Conservation (phyloP, 2,888 invertebrate genomes). For the Sphinx pinastri region DNA sequence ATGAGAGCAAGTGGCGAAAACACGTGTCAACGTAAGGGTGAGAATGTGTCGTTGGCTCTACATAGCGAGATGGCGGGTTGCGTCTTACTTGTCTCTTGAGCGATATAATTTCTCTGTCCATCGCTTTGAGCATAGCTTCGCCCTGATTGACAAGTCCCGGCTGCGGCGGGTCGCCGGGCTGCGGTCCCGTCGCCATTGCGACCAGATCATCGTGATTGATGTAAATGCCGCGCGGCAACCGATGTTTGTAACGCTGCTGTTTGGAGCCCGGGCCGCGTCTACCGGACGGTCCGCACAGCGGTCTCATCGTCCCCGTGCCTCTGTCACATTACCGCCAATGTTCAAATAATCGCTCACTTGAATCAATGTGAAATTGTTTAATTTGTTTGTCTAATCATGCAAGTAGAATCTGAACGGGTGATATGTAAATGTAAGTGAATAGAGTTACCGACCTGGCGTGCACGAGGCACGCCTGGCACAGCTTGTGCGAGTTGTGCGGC, state of each 20-base stretch:
- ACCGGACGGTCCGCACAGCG: slow-evolving; percentile 89
- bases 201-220: slow-evolving; percentile 98
- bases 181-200: slow-evolving; percentile 92
- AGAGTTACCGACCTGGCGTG: slow-evolving; percentile 83
- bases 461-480: slow-evolving; percentile 84
- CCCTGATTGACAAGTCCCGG: slow-evolving; percentile 85
- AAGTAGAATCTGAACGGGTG: slow-evolving; percentile 41
- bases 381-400: slow-evolving; percentile 49
- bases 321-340: slow-evolving; percentile 82
- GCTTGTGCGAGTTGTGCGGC: slow-evolving; percentile 80
- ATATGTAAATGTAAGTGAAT: slow-evolving; percentile 36
- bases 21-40: slow-evolving; percentile 63
- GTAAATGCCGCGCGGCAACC: slow-evolving; percentile 98
- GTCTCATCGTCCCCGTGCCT: slow-evolving; percentile 91
- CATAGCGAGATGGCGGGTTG: slow-evolving; percentile 60
- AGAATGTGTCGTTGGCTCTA: slow-evolving; percentile 72
- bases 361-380: slow-evolving; percentile 46
- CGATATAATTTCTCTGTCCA: slow-evolving; percentile 97
- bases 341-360: slow-evolving; percentile 60
- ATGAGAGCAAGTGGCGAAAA: slow-evolving; percentile 7
- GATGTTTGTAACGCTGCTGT: slow-evolving; percentile 88
- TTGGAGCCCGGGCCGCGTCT: slow-evolving; percentile 82
- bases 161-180: slow-evolving; percentile 82
- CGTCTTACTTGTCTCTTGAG: slow-evolving; percentile 97
- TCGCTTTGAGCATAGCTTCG: slow-evolving; percentile 93